These are phyloP conservation scores for Boloria selene DNA, from an alignment of 2,888 invertebrate genomes.

Conservation along the genomic window DNA sequence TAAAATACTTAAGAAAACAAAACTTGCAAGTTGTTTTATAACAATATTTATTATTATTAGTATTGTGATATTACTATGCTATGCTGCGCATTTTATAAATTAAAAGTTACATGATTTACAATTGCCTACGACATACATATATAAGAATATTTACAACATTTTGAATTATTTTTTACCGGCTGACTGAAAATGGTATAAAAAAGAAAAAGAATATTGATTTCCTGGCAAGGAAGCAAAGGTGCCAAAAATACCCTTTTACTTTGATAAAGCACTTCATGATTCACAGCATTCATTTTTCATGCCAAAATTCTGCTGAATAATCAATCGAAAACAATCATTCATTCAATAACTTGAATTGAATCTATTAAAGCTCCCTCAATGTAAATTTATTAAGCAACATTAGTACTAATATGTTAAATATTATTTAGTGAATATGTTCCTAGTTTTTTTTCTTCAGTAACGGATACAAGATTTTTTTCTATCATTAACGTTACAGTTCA, in stretches of 20 bases:
- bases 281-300: constrained; percentile 15
- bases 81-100: not conserved
- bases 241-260: constrained; percentile 20
- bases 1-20: too few species aligned
- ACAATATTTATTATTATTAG: not conserved
- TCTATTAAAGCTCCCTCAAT: not conserved
- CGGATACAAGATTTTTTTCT: too few species aligned
- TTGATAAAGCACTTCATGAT: constrained; percentile 17
- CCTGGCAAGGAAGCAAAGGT: constrained; percentile 3
- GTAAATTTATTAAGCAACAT: too few species aligned
- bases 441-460: too few species aligned
- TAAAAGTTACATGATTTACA: too few species aligned
- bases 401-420: too few species aligned
- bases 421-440: too few species aligned
- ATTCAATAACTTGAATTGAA: not conserved
- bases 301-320: constrained; percentile 16
- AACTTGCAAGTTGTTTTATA: too few species aligned
- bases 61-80: not conserved
- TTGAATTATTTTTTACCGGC: not conserved
- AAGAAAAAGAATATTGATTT: constrained; percentile 10
- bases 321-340: constrained; percentile 10
- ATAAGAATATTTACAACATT: too few species aligned
- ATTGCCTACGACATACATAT: too few species aligned
- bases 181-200: constrained; percentile 1
- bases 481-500: too few species aligned